Evolutionary conservation across 2,113 vertebrate species (phyloP), one percentile per base, ranked within the genome.

Genomic region (Paradoxurus hermaphroditus): DNA sequence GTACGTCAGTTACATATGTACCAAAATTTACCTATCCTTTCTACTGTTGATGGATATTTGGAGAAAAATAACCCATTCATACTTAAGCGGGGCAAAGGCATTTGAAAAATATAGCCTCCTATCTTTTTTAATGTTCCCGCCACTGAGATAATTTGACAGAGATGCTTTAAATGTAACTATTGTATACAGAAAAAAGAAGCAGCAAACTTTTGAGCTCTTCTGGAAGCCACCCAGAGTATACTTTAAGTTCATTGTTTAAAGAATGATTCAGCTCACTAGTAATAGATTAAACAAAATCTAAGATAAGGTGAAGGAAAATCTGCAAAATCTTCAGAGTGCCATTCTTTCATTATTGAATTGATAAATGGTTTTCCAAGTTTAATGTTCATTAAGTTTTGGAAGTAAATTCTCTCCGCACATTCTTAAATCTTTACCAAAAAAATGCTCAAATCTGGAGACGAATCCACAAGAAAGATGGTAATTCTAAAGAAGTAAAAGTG

Each of bases 221-320:
- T 34, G 59, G 49, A 68, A 90, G 23, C 27, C 70, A 78, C 34
- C 49, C 46, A 70, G 18, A 95, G 34, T 91, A 49, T 39, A 90
- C 31, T 68, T 88, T 82, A 73, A 73, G 12, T 62, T 82, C 15
- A 41, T 51, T 36, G 41, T 82, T 62, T 19, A 16, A 82, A 68
- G 31, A 49, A 23, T 77, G 25, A 90, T 41, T 90, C n/a, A 78
- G 36, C 36, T 83, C 12, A 84, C 19, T 81, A 41, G 67, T 31
- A 27, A 81, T 91, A n/a, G 79, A 81, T 72, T 86, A 36, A 86
- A 82, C 81, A 18, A 83, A 88, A 89, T 83, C 36, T 88, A 92
- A 88, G 36, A 72, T 11, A 85, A 96, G 39, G 44, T 85, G 3
- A 73, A 56, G 39, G n/a, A 90, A 86, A 94, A 86, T 85, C 65